phyloP scores from a whole-genome alignment of 2,797 vertebrate species.

The Gorsachius magnificus region DNA sequence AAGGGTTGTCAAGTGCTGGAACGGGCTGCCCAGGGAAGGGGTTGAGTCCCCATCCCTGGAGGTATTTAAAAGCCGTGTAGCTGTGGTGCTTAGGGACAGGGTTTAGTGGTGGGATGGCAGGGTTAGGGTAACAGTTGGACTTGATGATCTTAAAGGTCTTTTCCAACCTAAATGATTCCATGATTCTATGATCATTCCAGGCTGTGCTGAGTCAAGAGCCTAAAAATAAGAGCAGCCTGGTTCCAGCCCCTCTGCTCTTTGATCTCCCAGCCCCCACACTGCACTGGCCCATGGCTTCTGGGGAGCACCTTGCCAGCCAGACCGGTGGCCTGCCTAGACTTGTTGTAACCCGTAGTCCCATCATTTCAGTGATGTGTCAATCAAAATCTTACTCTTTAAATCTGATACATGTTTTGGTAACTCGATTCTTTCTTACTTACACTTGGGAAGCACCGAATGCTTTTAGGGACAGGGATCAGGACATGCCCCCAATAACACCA shows the following conservation, averaged over 20 bases:
- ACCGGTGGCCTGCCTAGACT: background rate
- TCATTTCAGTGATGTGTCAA: background rate
- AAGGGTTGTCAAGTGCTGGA: too few species aligned
- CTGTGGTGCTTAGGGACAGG: too few species aligned
- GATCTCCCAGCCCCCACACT: background rate
- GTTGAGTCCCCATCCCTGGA: too few species aligned
- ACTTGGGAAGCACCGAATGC: background rate
- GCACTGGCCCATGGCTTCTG: background rate
- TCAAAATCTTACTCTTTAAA: background rate
- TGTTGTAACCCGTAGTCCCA: background rate
- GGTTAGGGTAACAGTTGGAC: too few species aligned
- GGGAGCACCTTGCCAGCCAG: fast-evolving
- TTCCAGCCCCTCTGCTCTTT: background rate
- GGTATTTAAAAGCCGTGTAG: too few species aligned
- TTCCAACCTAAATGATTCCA: too few species aligned
- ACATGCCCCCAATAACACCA: background rate
- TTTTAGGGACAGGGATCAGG: background rate
- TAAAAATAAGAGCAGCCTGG: slow-evolving; percentile 1
- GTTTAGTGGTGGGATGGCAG: too few species aligned
- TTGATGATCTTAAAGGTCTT: too few species aligned
- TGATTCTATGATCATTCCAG: background rate
- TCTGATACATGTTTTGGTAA: background rate
- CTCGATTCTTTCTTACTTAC: background rate
- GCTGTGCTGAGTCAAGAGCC: background rate
- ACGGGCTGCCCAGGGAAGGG: too few species aligned